Percentiles rank a stretch among this genome's conserved stretches.
Evolutionary conservation across 2,888 invertebrate genomes (phyloP).

Genomic region (Mactromeris polynyma): DNA sequence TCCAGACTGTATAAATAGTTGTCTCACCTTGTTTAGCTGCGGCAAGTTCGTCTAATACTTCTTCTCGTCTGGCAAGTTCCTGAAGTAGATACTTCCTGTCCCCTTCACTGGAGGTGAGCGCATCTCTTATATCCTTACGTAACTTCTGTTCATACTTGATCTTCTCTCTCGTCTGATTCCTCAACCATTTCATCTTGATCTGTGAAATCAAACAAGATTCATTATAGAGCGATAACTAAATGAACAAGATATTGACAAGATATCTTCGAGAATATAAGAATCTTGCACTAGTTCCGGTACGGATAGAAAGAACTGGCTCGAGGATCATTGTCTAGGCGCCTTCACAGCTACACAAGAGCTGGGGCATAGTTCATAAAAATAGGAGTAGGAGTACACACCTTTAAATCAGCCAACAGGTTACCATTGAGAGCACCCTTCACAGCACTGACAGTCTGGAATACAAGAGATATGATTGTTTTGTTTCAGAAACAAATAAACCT

Average conservation of each 20-base stretch:
- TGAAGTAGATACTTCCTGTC: slow-evolving; percentile 80
- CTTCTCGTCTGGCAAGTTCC: slow-evolving; percentile 79
- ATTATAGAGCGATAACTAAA: background rate
- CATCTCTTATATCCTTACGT: slow-evolving; percentile 79
- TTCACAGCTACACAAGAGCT: no score
- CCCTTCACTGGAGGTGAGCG: slow-evolving; percentile 77
- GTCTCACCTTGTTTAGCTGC: slow-evolving; percentile 78
- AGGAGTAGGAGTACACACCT: slow-evolving; percentile 56
- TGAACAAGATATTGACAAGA: no score
- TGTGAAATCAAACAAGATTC: slow-evolving; percentile 32
- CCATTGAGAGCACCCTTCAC: slow-evolving; percentile 75
- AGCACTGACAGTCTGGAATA: slow-evolving; percentile 72
- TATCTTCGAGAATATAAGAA: no score
- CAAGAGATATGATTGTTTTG: background rate
- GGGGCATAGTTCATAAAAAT: background rate
- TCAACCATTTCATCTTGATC: slow-evolving; percentile 83
- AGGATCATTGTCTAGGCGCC: no score
- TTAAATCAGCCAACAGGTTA: slow-evolving; percentile 69
- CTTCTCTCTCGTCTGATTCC: slow-evolving; percentile 75
- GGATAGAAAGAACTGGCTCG: no score
- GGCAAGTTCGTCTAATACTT: slow-evolving; percentile 81
- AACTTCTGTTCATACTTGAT: slow-evolving; percentile 79
- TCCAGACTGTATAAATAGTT: no score
- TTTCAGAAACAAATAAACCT: background rate
- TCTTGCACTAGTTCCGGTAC: no score